Conservation (phyloP, 2,888 invertebrate genomes). For the Epinotia brunnichana region DNA sequence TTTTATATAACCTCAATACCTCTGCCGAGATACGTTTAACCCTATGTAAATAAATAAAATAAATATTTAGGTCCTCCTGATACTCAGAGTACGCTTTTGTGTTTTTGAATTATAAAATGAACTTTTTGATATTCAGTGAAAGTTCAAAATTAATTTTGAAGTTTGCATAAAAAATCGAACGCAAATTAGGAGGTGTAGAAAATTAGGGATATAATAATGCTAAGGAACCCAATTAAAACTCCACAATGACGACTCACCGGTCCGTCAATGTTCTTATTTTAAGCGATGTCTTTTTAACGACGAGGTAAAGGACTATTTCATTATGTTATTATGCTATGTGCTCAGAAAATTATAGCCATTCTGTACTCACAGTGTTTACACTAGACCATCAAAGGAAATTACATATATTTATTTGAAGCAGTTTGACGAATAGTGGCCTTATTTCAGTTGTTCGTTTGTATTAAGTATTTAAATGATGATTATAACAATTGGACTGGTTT, state of each 20-base stretch:
- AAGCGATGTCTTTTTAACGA: background rate
- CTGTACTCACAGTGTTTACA: conserved; percentile 4
- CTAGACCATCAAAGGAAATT: background rate
- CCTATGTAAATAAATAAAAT: too few relatives aligned
- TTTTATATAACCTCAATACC: background rate
- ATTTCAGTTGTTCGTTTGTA: background rate
- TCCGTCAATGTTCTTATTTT: too few relatives aligned
- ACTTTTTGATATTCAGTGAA: too few relatives aligned
- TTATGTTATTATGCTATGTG: conserved; percentile 16
- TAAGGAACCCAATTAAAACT: background rate
- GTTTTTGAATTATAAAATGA: too few relatives aligned
- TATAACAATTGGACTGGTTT: background rate
- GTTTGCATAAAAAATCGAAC: too few relatives aligned
- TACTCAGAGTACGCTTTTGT: too few relatives aligned
- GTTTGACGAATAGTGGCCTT: background rate
- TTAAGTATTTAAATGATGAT: background rate
- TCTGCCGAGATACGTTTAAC: background rate
- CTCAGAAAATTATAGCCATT: conserved; percentile 7
- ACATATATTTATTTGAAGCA: background rate
- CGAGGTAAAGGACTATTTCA: conserved; percentile 5
- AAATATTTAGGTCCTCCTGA: too few relatives aligned
- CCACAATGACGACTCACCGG: background rate
- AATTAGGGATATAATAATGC: too few relatives aligned
- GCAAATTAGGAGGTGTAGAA: background rate
- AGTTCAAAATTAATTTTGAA: too few relatives aligned